phyloP scores from a whole-genome alignment of 2,113 vertebrate genomes.

The Semnopithecus entellus region DNA sequence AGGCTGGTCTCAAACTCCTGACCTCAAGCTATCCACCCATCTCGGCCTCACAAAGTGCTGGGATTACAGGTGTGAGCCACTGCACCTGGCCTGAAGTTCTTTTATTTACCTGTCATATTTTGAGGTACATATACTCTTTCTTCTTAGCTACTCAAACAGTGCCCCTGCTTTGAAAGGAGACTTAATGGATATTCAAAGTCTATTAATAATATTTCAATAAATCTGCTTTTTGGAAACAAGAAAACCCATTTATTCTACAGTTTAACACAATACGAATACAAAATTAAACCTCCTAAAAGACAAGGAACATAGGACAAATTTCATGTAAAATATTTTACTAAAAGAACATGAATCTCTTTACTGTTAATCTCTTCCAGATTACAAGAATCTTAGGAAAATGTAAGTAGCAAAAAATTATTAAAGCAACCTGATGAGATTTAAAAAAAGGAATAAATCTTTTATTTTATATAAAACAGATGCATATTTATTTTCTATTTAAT shows the following conservation, averaged over 20 bases:
- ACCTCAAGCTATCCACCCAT: too few species aligned
- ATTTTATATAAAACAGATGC: slow-evolving; percentile 8
- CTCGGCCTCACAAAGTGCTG: too few species aligned
- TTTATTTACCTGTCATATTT: slow-evolving; percentile 38
- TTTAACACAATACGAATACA: slow-evolving; percentile 26
- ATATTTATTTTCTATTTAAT: slow-evolving; percentile 9
- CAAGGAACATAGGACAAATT: slow-evolving; percentile 40
- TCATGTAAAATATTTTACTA: slow-evolving; percentile 52
- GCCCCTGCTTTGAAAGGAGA: neutral
- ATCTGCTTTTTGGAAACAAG: slow-evolving; percentile 1
- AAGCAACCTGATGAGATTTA: neutral
- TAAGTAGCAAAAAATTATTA: neutral
- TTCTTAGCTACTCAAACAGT: neutral
- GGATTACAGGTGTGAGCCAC: too few species aligned
- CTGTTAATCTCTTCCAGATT: neutral
- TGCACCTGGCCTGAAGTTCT: neutral
- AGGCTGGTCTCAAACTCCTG: too few species aligned
- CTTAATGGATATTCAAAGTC: slow-evolving; percentile 14
- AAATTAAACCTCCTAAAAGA: neutral
- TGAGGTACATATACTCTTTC: neutral
- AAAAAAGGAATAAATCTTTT: neutral
- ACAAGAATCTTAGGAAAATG: slow-evolving; percentile 24
- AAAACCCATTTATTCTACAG: slow-evolving; percentile 32
- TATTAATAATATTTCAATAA: slow-evolving; percentile 36
- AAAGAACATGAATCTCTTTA: slow-evolving; percentile 15